A percentile compares a stretch with the other conserved stretches of the same genome.
Evolutionary conservation across 1,140 invertebrate species (phyloP).

Genomic region (Drosophila micromelanica): DNA sequence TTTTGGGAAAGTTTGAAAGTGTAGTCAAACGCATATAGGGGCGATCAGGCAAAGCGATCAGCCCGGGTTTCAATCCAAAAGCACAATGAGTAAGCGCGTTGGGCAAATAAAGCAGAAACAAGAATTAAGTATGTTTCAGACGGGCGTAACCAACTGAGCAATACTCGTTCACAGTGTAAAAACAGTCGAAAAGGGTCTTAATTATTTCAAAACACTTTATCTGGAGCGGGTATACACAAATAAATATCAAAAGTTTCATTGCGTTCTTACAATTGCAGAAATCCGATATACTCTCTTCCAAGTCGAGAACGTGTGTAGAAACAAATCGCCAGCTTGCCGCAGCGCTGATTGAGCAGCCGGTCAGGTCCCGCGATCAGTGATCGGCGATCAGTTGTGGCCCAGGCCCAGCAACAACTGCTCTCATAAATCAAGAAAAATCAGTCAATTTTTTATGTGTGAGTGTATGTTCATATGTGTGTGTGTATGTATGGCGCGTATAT

Average conservation of each 20-base stretch:
- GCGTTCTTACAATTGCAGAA: too few species aligned
- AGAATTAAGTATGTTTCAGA: not conserved
- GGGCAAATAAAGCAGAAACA: slow-evolving; percentile 20
- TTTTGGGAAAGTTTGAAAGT: slow-evolving; percentile 75
- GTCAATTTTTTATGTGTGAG: slow-evolving; percentile 65
- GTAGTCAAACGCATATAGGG: slow-evolving; percentile 61
- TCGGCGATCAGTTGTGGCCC: slow-evolving; percentile 13
- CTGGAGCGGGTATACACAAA: too few species aligned
- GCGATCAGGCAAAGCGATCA: slow-evolving; percentile 53
- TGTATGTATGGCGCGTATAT: slow-evolving; percentile 50
- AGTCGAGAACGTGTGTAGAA: not conserved
- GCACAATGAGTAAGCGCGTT: slow-evolving; percentile 37
- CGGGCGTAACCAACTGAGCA: too few species aligned
- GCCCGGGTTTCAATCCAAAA: slow-evolving; percentile 15
- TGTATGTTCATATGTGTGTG: slow-evolving; percentile 3
- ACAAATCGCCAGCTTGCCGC: slow-evolving; percentile 17
- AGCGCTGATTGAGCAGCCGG: slow-evolving; percentile 44
- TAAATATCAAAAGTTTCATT: too few species aligned
- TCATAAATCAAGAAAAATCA: slow-evolving; percentile 82
- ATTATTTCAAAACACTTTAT: too few species aligned
- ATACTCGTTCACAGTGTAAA: too few species aligned
- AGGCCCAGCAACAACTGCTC: slow-evolving; percentile 50
- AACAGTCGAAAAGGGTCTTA: not conserved
- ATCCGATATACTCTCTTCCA: too few species aligned
- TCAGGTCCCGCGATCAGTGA: slow-evolving; percentile 38